Conservation (phyloP, 1,140 invertebrate species). For the Propsilocerus akamusi region DNA sequence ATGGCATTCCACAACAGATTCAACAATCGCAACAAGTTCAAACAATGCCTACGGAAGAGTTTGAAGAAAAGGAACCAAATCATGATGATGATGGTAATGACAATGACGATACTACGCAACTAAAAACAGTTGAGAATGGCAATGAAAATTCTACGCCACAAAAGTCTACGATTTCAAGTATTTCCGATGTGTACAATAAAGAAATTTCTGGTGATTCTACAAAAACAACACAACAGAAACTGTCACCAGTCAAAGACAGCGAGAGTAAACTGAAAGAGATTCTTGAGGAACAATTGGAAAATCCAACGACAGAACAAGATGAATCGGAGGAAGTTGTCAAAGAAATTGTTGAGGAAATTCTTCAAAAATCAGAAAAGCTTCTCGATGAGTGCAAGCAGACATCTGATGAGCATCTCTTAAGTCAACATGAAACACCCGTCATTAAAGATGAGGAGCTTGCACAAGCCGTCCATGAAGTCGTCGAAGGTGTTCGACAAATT, state of each 20-base stretch:
- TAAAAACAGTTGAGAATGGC: background rate
- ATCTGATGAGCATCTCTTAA: conserved; percentile 16
- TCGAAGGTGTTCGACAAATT: conserved; percentile 15
- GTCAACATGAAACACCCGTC: conserved; percentile 21
- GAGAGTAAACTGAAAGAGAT: background rate
- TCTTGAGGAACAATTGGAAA: background rate
- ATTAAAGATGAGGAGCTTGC: conserved; percentile 31
- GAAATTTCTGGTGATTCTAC: conserved; percentile 18
- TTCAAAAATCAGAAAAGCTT: conserved; percentile 34
- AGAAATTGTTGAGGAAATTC: conserved; percentile 36
- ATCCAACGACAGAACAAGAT: conserved; percentile 10
- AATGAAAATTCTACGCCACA: conserved; percentile 3
- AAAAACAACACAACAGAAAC: conserved; percentile 5
- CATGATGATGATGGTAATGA: too few species aligned
- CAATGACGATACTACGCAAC: background rate
- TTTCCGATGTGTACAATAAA: conserved; percentile 23
- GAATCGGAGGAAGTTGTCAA: conserved; percentile 33
- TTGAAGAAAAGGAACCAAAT: background rate
- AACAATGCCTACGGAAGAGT: conserved; percentile 6
- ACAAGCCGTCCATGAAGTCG: conserved; percentile 28
- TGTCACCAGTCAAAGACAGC: background rate
- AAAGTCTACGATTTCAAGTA: conserved; percentile 13
- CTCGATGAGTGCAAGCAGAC: conserved; percentile 25
- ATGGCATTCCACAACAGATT: conserved; percentile 15
- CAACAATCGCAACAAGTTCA: conserved; percentile 6